These are phyloP conservation scores for Catharus bicknelli DNA, from an alignment of 2,113 vertebrate species.

Conservation along the genomic window DNA sequence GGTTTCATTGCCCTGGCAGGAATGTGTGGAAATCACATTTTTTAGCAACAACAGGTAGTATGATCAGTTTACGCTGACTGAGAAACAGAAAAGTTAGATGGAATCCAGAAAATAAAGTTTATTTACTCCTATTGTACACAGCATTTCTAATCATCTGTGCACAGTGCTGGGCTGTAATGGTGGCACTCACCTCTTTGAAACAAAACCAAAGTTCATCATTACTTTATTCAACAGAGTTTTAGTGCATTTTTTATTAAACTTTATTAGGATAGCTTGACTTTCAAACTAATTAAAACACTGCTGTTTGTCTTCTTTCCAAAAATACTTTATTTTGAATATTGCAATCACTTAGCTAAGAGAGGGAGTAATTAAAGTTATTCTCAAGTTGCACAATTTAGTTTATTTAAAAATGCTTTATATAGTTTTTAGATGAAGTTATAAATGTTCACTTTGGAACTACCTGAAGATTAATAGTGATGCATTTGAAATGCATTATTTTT, in stretches of 20 bases:
- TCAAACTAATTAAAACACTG: slow-evolving; percentile 17
- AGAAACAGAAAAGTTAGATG: not conserved
- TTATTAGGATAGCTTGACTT: slow-evolving; percentile 1
- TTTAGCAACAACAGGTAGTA: not conserved
- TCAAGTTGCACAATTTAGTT: slow-evolving; percentile 53
- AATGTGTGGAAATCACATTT: not conserved
- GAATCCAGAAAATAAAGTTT: not conserved
- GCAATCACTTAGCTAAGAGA: slow-evolving; percentile 22
- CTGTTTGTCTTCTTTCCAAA: slow-evolving; percentile 31
- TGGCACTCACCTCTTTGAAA: not conserved
- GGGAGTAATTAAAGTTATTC: slow-evolving; percentile 65
- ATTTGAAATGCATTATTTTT: slow-evolving; percentile 97
- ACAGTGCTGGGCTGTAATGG: not conserved
- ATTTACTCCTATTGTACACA: not conserved
- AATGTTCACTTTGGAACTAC: slow-evolving; percentile 79
- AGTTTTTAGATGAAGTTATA: slow-evolving; percentile 84
- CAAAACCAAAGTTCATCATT: not conserved
- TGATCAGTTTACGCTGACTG: not conserved
- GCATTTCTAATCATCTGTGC: not conserved
- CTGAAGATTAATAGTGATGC: slow-evolving; percentile 88
- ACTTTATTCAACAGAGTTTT: not conserved
- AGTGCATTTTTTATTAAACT: slow-evolving; percentile 1
- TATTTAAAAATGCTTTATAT: slow-evolving; percentile 72
- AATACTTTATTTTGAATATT: slow-evolving; percentile 19
- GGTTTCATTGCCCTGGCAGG: not conserved